Evolutionary conservation across 92 coral and sea anemone genomes (phyloP).

Genomic region (Heteractis magnifica): DNA sequence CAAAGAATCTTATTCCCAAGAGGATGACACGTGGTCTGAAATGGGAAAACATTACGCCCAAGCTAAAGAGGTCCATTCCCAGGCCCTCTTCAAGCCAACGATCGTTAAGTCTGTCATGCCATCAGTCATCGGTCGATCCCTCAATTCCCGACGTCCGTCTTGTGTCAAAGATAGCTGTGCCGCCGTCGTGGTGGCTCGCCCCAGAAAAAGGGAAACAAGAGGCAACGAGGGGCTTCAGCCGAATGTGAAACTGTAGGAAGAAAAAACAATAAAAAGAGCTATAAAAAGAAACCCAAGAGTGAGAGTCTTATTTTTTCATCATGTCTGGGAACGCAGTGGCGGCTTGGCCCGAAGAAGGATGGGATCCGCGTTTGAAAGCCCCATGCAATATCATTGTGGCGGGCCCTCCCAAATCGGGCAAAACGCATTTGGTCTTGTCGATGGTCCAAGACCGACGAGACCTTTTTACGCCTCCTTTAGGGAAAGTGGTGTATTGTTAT

Average conservation of each 20-base stretch:
- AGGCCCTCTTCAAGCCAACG: neutral
- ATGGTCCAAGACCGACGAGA: constrained; percentile 1
- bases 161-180: neutral
- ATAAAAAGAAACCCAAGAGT: neutral
- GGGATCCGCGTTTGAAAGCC: neutral
- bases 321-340: neutral
- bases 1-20: no score
- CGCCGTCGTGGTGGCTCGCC: neutral
- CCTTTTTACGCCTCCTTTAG: constrained; percentile 23
- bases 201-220: neutral
- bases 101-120: neutral
- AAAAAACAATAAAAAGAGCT: neutral
- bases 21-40: no score
- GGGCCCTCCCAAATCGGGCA: constrained; percentile 24
- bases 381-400: constrained; percentile 19
- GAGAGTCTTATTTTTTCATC: neutral
- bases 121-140: neutral
- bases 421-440: constrained; percentile 8
- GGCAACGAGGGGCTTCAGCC: no score
- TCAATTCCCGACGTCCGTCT: neutral
- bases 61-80: no score
- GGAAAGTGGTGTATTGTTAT: constrained; percentile 33
- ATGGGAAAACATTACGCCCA: no score
- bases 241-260: neutral
- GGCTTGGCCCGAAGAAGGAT: neutral